phyloP scores from a whole-genome alignment of 2,888 invertebrate genomes.

The Malachius bipustulatus region DNA sequence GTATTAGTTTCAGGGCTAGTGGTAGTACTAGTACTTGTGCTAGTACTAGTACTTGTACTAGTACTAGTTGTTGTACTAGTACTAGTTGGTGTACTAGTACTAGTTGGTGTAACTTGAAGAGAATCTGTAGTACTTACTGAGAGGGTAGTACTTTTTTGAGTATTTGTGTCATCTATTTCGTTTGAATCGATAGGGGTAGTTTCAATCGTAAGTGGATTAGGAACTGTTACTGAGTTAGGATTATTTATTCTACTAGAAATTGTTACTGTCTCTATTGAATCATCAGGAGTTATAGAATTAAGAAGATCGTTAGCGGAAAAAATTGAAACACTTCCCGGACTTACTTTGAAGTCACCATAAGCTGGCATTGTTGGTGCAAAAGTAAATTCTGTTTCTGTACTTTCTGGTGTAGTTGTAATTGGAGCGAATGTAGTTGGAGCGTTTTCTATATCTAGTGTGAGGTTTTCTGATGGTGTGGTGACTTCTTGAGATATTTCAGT shows the following conservation, averaged over 20 bases:
- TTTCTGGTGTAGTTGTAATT: conserved; percentile 21
- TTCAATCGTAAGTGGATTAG: conserved; percentile 15
- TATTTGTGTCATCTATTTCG: conserved; percentile 6
- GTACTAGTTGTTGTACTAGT: conserved; percentile 1
- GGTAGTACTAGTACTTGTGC: conserved; percentile 7
- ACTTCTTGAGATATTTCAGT: too few species aligned
- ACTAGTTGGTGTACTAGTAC: background rate
- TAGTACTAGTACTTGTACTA: conserved; percentile 7
- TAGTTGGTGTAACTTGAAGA: conserved; percentile 1
- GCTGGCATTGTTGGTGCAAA: conserved; percentile 29
- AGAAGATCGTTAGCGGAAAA: conserved; percentile 34
- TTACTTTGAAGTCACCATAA: conserved; percentile 31
- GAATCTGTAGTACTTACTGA: conserved; percentile 8
- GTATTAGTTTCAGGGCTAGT: conserved; percentile 5
- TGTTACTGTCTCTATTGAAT: conserved; percentile 42
- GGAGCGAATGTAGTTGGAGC: conserved; percentile 8
- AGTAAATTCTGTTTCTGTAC: conserved; percentile 20
- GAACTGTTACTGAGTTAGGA: conserved; percentile 6
- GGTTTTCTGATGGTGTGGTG: too few species aligned
- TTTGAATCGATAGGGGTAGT: conserved; percentile 1
- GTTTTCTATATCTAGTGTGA: conserved; percentile 9
- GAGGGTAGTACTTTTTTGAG: conserved; percentile 7
- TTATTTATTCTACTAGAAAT: conserved; percentile 41
- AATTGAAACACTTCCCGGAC: conserved; percentile 33
- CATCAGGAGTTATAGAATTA: conserved; percentile 39